Base-by-base conservation (phyloP, 2,888 invertebrate species). In the Drosophila hamatofila region DNA sequence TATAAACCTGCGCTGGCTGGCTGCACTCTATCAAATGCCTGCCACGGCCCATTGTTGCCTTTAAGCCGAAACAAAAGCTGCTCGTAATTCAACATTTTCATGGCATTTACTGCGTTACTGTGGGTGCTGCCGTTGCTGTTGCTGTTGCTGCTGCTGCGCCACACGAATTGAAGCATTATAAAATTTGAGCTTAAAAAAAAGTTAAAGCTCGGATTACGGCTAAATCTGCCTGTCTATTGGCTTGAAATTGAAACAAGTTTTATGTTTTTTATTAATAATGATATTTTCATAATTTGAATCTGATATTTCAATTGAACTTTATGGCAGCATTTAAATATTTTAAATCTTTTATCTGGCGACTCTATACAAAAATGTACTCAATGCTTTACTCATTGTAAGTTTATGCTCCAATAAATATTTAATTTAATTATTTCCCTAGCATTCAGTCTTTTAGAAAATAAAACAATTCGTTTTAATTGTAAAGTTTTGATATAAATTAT, bases 11-110 rank as follows among this genome's bases (percentile, higher is more conserved):
- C 49, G 21, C 41, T 6, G 41, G 33, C 1, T 33, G 9, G n/a
- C 48, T 25, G n/a, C 30, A 64, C 25, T 44, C 35, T 56, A 35
- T 35, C 21, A 23, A 56, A 64, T 51, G 30, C 23, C 65, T 3
- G n/a, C 8, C 11, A 33, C 48, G 54, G 23, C 46, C 46, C 18
- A 44, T 49, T 25, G 46, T 54, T 51, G 42, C 41, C 11, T 44
- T 73, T 55, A 73, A 73, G 61, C 48, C 39, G 21, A 54, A 56
- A 48, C 52, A 52, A 71, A 56, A 61, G 18, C 51, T 11, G 21
- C n/a, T 44, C 35, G 30, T 55, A 42, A 61, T 55, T 27, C 33
- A 49, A 42, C 46, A 61, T 55, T 18, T 58, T 21, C 25, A 58
- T 44, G 21, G 37, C 27, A 25, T 12, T 54, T 57, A 18, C 37